phyloP scores from a whole-genome alignment of 2,888 invertebrate genomes.

The Exephanes ischioxanthus region DNA sequence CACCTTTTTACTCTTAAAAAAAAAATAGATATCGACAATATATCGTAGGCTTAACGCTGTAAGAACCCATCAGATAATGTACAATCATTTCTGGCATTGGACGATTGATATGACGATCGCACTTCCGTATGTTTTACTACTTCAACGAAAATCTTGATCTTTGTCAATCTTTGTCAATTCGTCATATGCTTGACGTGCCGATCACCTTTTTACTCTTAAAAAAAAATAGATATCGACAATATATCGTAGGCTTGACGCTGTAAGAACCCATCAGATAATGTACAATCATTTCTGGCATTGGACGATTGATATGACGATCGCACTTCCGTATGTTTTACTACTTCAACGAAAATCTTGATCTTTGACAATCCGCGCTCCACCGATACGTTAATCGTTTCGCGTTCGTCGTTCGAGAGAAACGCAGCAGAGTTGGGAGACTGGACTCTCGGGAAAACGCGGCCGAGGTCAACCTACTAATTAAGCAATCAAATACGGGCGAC shows the following conservation, averaged over 20 bases:
- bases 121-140: not conserved
- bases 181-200: not conserved
- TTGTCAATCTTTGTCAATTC: not conserved
- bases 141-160: conserved; percentile 14
- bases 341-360: conserved; percentile 12
- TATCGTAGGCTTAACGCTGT: not conserved
- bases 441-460: conserved; percentile 74
- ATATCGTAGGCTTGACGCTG: not conserved
- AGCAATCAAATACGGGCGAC: conserved; percentile 84
- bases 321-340: not conserved
- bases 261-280: not conserved
- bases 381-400: not conserved
- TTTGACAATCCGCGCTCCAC: not conserved
- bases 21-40: not conserved
- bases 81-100: not conserved
- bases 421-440: conserved; percentile 4
- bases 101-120: not conserved
- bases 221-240: not conserved
- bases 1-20: not conserved
- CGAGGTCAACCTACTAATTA: conserved; percentile 84
- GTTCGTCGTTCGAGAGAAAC: conserved; percentile 25
- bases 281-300: not conserved
- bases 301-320: not conserved
- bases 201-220: not conserved
- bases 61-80: not conserved